A percentile compares a stretch with the other conserved stretches of the same genome.
Evolutionary conservation across 2,797 vertebrate genomes (phyloP).

Genomic region (Enteromius radiatus): DNA sequence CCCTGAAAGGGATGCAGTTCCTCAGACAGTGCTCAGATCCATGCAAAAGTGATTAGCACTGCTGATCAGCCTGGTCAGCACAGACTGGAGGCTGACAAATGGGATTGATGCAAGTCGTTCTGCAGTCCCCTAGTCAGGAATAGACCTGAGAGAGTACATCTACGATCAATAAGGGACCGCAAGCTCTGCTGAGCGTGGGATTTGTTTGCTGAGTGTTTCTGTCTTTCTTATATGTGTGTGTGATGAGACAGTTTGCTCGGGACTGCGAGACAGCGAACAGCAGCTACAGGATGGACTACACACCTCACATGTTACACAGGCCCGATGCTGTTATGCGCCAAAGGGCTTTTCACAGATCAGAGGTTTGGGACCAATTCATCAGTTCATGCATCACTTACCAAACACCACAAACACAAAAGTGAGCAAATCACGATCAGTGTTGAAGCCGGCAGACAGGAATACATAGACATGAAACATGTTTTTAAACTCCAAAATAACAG

Average conservation of each 20-base stretch:
- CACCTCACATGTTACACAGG: constrained; percentile 68
- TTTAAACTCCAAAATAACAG: constrained; percentile 2
- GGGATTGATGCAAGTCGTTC: constrained; percentile 63
- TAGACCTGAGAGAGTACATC: constrained; percentile 24
- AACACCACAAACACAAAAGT: constrained; percentile 20
- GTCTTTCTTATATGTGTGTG: not conserved
- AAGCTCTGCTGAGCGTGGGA: constrained; percentile 71
- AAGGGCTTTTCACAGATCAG: constrained; percentile 71
- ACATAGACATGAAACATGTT: not conserved
- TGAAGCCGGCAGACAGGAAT: not conserved
- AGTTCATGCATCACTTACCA: constrained; percentile 6
- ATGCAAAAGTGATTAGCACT: constrained; percentile 72
- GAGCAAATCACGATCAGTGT: not conserved
- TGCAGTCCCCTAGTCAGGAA: constrained; percentile 19
- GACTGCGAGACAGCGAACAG: constrained; percentile 69
- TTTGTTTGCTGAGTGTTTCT: constrained; percentile 42
- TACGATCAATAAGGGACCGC: constrained; percentile 68
- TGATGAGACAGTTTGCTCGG: constrained; percentile 70
- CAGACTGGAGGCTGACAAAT: constrained; percentile 69
- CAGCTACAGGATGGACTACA: constrained; percentile 72
- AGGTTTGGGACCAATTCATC: constrained; percentile 70
- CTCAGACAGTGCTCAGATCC: constrained; percentile 68
- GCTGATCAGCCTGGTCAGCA: constrained; percentile 70
- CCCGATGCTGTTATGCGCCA: constrained; percentile 71
- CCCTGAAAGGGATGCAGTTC: constrained; percentile 57